Evolutionary conservation across 2,113 vertebrate genomes (phyloP).

Genomic region (Rostratula benghalensis): DNA sequence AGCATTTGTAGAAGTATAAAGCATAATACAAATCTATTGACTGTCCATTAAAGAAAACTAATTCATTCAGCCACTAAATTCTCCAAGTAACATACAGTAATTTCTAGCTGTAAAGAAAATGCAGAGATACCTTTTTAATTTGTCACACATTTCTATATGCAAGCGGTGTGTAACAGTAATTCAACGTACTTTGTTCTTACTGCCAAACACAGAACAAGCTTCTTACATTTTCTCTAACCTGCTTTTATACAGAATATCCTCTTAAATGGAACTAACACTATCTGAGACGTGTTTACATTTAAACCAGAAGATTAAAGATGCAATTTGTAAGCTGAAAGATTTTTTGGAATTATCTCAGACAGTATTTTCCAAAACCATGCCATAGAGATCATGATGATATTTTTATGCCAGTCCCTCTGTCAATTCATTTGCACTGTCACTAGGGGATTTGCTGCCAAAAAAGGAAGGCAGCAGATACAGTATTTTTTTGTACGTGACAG

Average conservation of each 20-base stretch:
- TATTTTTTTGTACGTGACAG: not conserved
- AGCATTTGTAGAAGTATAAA: not conserved
- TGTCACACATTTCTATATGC: not conserved
- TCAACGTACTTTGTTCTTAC: conserved; percentile 6
- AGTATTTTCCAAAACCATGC: not conserved
- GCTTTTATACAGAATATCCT: not conserved
- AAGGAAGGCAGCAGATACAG: not conserved
- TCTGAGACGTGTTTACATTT: conserved; percentile 25
- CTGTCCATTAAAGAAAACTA: not conserved
- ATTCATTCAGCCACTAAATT: not conserved
- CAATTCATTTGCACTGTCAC: not conserved
- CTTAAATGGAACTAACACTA: not conserved
- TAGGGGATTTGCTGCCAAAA: not conserved
- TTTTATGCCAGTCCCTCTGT: not conserved
- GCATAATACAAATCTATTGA: not conserved
- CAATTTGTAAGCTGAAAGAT: not conserved
- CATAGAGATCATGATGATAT: not conserved
- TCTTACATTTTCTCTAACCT: not conserved
- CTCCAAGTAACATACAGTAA: not conserved
- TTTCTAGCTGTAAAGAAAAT: not conserved
- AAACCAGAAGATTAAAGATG: not conserved
- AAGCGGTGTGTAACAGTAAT: not conserved
- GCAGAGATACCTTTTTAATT: not conserved
- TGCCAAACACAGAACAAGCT: not conserved
- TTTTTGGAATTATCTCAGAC: not conserved